phyloP scores from a whole-genome alignment of 1,140 invertebrate species.

The Ylistrum balloti region DNA sequence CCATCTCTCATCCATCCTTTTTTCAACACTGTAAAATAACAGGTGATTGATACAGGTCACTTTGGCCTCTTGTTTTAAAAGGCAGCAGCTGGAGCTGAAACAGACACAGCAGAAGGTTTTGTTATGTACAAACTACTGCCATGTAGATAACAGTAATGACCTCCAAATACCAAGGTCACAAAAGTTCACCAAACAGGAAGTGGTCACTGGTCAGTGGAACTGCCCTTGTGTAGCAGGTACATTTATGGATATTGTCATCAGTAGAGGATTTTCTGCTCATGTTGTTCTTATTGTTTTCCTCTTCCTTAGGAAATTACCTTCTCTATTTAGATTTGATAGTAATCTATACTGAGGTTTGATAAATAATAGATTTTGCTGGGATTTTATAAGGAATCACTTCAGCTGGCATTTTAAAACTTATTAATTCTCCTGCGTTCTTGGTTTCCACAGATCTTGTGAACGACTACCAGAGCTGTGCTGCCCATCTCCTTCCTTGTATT shows the following conservation, averaged over 20 bases:
- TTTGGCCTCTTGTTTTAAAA: conserved; percentile 44
- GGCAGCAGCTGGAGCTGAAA: conserved; percentile 56
- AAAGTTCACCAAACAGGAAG: not conserved
- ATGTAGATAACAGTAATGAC: not conserved
- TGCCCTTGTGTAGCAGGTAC: conserved; percentile 57
- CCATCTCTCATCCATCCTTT: too few species aligned
- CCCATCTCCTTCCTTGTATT: conserved; percentile 50
- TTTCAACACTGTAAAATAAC: not conserved
- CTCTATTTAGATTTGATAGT: too few species aligned
- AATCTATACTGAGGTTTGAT: too few species aligned
- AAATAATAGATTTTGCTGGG: too few species aligned
- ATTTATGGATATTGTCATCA: too few species aligned
- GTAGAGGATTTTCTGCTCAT: too few species aligned
- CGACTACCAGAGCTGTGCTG: conserved; percentile 46
- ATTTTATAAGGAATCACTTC: too few species aligned
- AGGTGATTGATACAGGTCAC: not conserved
- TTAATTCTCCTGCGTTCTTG: too few species aligned
- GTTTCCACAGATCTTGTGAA: conserved; percentile 43
- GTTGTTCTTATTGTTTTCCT: too few species aligned
- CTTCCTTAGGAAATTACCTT: too few species aligned
- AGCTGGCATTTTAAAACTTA: too few species aligned
- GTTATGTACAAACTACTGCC: conserved; percentile 54
- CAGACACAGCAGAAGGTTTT: conserved; percentile 39
- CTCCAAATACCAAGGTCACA: not conserved
- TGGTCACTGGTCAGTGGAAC: conserved; percentile 41